phyloP scores from a whole-genome alignment of 1,140 invertebrate genomes.

The Thalassaphorura encarpata region DNA sequence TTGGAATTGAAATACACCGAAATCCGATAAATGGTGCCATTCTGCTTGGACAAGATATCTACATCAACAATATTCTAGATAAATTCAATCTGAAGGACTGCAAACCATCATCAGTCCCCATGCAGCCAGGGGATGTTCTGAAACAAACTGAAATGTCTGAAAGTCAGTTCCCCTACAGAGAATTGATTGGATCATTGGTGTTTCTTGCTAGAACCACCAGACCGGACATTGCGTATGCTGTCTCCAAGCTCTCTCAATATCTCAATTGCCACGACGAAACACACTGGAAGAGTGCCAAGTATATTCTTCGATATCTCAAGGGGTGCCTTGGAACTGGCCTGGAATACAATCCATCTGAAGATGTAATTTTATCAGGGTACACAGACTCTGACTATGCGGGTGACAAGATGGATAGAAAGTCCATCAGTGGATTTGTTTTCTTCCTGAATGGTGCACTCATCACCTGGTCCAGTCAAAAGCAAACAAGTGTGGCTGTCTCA shows the following conservation, averaged over 20 bases:
- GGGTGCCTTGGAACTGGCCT: constrained; percentile 24
- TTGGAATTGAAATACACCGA: constrained; percentile 32
- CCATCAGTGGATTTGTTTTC: constrained; percentile 27
- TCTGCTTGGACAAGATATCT: constrained; percentile 3
- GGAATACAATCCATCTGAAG: background rate
- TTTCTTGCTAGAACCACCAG: constrained; percentile 37
- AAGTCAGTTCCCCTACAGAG: constrained; percentile 32
- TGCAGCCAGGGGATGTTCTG: background rate
- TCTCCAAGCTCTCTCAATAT: constrained; percentile 36
- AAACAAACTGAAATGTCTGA: background rate
- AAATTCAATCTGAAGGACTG: background rate
- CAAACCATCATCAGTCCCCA: constrained; percentile 1
- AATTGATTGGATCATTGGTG: constrained; percentile 37
- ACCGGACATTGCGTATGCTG: constrained; percentile 39
- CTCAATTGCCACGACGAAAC: constrained; percentile 32
- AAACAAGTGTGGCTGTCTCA: constrained; percentile 35
- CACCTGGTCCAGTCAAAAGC: constrained; percentile 35
- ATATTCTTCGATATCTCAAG: constrained; percentile 38
- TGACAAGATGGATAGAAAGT: constrained; percentile 18
- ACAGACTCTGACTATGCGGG: constrained; percentile 33
- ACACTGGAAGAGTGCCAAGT: constrained; percentile 37
- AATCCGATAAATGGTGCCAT: background rate
- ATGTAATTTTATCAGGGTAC: constrained; percentile 16
- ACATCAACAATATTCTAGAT: constrained; percentile 33
- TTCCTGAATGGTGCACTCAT: constrained; percentile 30